phyloP scores from a whole-genome alignment of 2,888 invertebrate species.

The Axea sp. region DNA sequence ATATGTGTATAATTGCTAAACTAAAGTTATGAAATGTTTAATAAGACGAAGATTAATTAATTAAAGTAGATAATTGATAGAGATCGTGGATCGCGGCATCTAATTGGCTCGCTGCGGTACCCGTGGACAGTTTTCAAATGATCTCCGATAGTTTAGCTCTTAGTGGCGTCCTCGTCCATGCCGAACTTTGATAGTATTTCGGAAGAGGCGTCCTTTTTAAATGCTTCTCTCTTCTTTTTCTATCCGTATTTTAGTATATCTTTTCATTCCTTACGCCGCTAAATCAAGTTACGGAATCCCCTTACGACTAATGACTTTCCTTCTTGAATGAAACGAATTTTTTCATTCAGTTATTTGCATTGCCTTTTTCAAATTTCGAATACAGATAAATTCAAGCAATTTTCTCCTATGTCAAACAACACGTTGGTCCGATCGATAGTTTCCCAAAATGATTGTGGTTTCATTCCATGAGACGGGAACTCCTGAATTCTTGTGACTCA shows the following conservation, averaged over 20 bases:
- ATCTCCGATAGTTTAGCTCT: slow-evolving; percentile 80
- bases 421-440: slow-evolving; percentile 59
- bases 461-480: slow-evolving; percentile 21
- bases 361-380: slow-evolving; percentile 9
- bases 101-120: slow-evolving; percentile 78
- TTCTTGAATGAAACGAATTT: slow-evolving; percentile 1
- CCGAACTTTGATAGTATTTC: slow-evolving; percentile 69
- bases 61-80: slow-evolving; percentile 79
- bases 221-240: slow-evolving; percentile 65
- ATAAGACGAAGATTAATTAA: slow-evolving; percentile 76
- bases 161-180: slow-evolving; percentile 74
- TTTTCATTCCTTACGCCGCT: slow-evolving; percentile 35
- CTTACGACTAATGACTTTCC: slow-evolving; percentile 1
- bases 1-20: slow-evolving; percentile 72
- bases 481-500: slow-evolving; percentile 15
- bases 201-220: slow-evolving; percentile 67
- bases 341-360: background rate
- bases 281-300: slow-evolving; percentile 14
- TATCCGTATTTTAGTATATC: slow-evolving; percentile 58
- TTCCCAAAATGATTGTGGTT: slow-evolving; percentile 43
- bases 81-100: slow-evolving; percentile 78
- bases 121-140: slow-evolving; percentile 80
- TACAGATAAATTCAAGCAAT: slow-evolving; percentile 24
- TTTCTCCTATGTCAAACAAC: slow-evolving; percentile 30
- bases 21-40: slow-evolving; percentile 73